Evolutionary conservation across 2,797 vertebrate species (phyloP).

Genomic region (Taenioides sp.): DNA sequence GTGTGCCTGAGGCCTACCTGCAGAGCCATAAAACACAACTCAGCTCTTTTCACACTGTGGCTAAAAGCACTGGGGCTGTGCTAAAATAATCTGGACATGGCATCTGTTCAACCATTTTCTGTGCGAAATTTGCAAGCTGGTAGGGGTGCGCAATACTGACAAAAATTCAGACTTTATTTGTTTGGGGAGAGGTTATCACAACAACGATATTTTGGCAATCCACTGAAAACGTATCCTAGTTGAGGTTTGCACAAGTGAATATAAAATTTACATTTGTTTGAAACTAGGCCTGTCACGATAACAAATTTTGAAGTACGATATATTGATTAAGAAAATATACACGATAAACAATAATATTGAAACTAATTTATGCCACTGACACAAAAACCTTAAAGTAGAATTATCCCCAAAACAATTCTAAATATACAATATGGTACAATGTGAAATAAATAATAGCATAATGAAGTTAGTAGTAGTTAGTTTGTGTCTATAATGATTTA

Average conservation of each 20-base stretch:
- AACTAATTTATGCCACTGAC: too few relatives aligned
- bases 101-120: constrained; percentile 15
- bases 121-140: background rate
- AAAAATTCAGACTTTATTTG: background rate
- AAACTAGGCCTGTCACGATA: too few relatives aligned
- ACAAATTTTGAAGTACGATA: too few relatives aligned
- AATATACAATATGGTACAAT: too few relatives aligned
- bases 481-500: too few relatives aligned
- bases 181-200: background rate
- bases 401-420: too few relatives aligned
- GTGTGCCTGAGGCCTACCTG: constrained; percentile 38
- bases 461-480: too few relatives aligned
- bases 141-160: background rate
- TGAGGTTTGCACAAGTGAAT: background rate
- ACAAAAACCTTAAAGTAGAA: too few relatives aligned
- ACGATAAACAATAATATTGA: too few relatives aligned
- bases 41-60: constrained; percentile 21
- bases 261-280: background rate
- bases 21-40: constrained; percentile 35
- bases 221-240: background rate
- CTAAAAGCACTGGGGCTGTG: constrained; percentile 20
- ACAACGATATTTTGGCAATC: background rate
- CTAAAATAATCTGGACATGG: constrained; percentile 19
- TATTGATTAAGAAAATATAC: too few relatives aligned
- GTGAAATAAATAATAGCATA: too few relatives aligned